A percentile compares a stretch with the other conserved stretches of the same genome.
Conservation (phyloP, 2,888 invertebrate species). For the Argyresthia goedartella region DNA sequence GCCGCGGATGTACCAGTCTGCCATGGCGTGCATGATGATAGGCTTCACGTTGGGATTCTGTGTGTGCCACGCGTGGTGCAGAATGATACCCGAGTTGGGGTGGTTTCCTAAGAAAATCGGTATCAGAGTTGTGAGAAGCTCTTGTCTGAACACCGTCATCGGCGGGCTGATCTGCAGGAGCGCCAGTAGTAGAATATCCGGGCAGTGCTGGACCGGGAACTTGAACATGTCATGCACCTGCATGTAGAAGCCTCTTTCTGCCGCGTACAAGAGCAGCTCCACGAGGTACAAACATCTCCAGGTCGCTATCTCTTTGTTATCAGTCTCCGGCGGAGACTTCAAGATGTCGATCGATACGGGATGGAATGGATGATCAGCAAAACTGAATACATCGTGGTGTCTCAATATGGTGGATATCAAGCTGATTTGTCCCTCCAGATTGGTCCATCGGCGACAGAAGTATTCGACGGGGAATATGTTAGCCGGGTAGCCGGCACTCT, state of each 20-base stretch:
- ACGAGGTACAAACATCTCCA: slow-evolving; percentile 96
- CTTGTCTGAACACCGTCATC: slow-evolving; percentile 83
- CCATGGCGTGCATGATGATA: slow-evolving; percentile 96
- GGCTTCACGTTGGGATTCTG: slow-evolving; percentile 80
- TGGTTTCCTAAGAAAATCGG: slow-evolving; percentile 96
- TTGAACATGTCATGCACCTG: slow-evolving; percentile 92
- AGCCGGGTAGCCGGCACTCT: slow-evolving; percentile 78
- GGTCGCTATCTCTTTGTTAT: slow-evolving; percentile 92
- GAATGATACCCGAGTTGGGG: slow-evolving; percentile 95
- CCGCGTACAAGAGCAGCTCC: slow-evolving; percentile 87
- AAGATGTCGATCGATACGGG: slow-evolving; percentile 89
- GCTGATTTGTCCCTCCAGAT: slow-evolving; percentile 93
- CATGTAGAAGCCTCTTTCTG: slow-evolving; percentile 87
- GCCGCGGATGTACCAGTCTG: slow-evolving; percentile 94
- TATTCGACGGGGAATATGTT: slow-evolving; percentile 89
- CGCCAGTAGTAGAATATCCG: slow-evolving; percentile 92
- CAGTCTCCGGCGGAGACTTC: slow-evolving; percentile 95
- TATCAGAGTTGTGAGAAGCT: slow-evolving; percentile 88
- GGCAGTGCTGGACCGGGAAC: slow-evolving; percentile 92
- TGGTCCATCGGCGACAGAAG: slow-evolving; percentile 93
- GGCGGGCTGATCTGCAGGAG: slow-evolving; percentile 90
- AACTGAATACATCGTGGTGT: slow-evolving; percentile 93
- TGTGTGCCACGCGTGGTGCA: slow-evolving; percentile 96
- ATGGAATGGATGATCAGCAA: slow-evolving; percentile 92
- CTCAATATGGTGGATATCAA: slow-evolving; percentile 89